Conservation (phyloP, 1,140 invertebrate species). For the Apis florea region DNA sequence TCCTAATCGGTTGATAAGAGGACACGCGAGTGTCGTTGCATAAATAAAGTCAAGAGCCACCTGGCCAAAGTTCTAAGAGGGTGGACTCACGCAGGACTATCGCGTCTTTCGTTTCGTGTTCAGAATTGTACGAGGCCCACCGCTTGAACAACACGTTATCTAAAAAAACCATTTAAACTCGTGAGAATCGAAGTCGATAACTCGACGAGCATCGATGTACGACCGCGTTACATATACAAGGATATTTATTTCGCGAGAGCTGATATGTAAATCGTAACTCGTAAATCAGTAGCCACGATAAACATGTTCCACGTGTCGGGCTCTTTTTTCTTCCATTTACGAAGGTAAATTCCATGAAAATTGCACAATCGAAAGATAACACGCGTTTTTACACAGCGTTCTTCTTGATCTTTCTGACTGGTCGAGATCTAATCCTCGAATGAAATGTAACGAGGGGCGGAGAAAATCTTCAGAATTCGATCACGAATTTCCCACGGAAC, state of each 20-base stretch:
- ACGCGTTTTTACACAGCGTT: background rate
- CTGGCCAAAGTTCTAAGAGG: background rate
- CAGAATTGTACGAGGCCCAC: background rate
- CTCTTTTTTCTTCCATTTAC: background rate
- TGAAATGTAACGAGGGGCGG: too few relatives aligned
- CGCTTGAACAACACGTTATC: too few relatives aligned
- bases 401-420: background rate
- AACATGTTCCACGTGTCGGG: background rate
- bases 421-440: background rate
- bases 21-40: slow-evolving; percentile 67
- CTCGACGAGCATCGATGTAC: background rate
- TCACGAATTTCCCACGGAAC: background rate
- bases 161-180: too few relatives aligned
- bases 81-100: slow-evolving; percentile 16
- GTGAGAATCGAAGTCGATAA: background rate
- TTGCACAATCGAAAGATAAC: slow-evolving; percentile 20
- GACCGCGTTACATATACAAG: too few relatives aligned
- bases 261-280: slow-evolving; percentile 10
- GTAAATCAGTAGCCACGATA: slow-evolving; percentile 21
- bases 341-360: slow-evolving; percentile 3
- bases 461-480: too few relatives aligned
- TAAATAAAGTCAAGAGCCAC: slow-evolving; percentile 62
- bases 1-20: slow-evolving; percentile 70
- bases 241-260: background rate
- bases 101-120: too few relatives aligned